These are phyloP conservation scores for Phyto melanocephala DNA, from an alignment of 2,888 invertebrate genomes.

Conservation along the genomic window DNA sequence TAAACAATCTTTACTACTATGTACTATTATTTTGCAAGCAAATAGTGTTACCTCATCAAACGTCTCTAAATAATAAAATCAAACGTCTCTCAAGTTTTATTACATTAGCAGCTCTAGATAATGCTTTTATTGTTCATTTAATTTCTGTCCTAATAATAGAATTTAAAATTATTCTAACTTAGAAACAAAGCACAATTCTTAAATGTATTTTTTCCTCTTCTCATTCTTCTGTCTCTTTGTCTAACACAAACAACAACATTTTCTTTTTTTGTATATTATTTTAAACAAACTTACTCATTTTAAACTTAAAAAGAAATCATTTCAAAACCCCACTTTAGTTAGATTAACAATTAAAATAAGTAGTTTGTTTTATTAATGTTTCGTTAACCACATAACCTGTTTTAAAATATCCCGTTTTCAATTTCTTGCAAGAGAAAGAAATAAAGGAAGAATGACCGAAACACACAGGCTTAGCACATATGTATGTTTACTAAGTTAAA, in stretches of 20 bases:
- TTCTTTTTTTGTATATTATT: too few relatives aligned
- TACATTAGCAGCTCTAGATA: conserved; percentile 25
- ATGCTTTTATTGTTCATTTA: conserved; percentile 48
- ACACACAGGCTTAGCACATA: neutral
- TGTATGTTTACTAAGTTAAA: neutral
- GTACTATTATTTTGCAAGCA: conserved; percentile 26
- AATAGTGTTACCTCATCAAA: conserved; percentile 38
- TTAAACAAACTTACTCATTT: too few relatives aligned
- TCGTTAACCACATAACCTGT: neutral
- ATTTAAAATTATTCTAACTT: neutral
- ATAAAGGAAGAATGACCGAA: neutral
- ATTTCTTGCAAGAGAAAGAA: neutral
- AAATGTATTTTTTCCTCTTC: too few relatives aligned
- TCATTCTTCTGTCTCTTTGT: conserved; percentile 9
- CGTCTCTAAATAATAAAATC: conserved; percentile 17
- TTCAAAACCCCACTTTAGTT: neutral
- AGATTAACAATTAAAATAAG: conserved; percentile 3
- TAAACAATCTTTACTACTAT: conserved; percentile 7
- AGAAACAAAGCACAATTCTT: conserved; percentile 30
- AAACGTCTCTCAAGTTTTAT: conserved; percentile 5
- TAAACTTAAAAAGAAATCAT: too few relatives aligned
- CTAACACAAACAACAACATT: conserved; percentile 33
- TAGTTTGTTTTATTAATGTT: conserved; percentile 15
- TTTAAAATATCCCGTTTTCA: neutral
- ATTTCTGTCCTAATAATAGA: neutral